Percentiles rank a stretch among this genome's conserved stretches.
phyloP scores from a whole-genome alignment of 2,797 vertebrate species.

The Lagodon rhomboides region DNA sequence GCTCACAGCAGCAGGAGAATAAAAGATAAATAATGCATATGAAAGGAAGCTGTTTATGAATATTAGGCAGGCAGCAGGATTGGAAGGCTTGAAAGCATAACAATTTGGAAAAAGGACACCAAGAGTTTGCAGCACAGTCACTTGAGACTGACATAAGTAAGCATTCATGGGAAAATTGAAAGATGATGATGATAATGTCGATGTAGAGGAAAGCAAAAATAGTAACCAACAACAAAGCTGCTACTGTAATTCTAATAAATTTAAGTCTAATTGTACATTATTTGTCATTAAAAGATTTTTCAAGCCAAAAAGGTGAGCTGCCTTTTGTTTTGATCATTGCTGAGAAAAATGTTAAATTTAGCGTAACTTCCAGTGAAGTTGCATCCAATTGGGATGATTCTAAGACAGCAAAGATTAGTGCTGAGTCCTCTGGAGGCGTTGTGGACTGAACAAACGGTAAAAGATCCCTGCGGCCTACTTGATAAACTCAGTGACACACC shows the following conservation, averaged over 20 bases:
- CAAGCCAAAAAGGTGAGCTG: background rate
- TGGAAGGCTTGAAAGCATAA: slow-evolving; percentile 4
- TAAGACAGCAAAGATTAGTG: background rate
- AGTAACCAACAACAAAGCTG: background rate
- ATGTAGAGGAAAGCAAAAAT: background rate
- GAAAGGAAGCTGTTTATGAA: slow-evolving; percentile 4
- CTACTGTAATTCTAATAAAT: too few relatives aligned
- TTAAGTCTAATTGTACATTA: background rate
- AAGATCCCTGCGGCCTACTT: too few relatives aligned
- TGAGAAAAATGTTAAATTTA: background rate
- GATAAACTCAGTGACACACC: background rate
- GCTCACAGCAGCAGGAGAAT: slow-evolving; percentile 14
- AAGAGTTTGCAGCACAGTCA: background rate
- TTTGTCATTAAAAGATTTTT: background rate
- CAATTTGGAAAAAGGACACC: background rate
- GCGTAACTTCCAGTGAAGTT: background rate
- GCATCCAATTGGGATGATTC: background rate
- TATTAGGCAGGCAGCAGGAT: background rate
- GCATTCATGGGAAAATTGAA: background rate
- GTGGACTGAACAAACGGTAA: background rate
- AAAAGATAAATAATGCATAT: slow-evolving; percentile 18
- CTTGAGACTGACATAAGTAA: background rate
- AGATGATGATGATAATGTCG: background rate
- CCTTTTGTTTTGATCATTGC: background rate
- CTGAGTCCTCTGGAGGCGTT: background rate